A percentile compares a stretch with the other conserved stretches of the same genome.
These are phyloP conservation scores for Oxyruncus cristatus DNA, from an alignment of 2,113 vertebrate genomes.

Conservation along the genomic window DNA sequence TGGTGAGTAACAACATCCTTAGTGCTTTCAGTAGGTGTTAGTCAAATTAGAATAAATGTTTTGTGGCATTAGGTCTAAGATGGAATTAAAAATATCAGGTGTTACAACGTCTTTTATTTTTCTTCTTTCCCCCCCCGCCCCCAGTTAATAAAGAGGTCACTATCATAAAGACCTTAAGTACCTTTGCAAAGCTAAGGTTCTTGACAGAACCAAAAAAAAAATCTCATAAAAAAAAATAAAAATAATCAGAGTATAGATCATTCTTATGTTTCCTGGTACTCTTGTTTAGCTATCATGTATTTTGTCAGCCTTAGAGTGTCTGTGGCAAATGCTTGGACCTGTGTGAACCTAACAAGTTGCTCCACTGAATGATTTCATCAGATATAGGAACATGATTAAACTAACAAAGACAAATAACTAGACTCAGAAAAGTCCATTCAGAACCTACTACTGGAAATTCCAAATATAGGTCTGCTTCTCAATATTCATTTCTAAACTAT, in stretches of 20 bases:
- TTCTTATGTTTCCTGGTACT: background rate
- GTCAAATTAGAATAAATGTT: background rate
- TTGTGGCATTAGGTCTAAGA: background rate
- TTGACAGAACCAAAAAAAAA: background rate
- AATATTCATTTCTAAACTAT: background rate
- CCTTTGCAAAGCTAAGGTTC: background rate
- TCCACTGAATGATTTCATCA: background rate
- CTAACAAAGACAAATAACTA: background rate
- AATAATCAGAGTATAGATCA: accelerated
- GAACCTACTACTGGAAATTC: background rate
- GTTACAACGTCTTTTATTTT: accelerated
- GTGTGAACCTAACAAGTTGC: background rate
- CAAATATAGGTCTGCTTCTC: background rate
- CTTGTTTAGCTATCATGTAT: background rate
- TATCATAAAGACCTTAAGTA: background rate
- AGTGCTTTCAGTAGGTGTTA: background rate
- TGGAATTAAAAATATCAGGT: background rate
- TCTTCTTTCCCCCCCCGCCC: accelerated
- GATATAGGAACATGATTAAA: background rate
- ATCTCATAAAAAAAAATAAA: background rate
- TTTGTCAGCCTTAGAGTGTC: background rate
- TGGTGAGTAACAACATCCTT: background rate
- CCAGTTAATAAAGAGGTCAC: background rate
- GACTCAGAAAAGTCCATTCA: background rate
- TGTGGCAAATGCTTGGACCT: background rate